Base-by-base conservation (phyloP, 1,140 invertebrate species). In the Rhynchophorus ferrugineus region DNA sequence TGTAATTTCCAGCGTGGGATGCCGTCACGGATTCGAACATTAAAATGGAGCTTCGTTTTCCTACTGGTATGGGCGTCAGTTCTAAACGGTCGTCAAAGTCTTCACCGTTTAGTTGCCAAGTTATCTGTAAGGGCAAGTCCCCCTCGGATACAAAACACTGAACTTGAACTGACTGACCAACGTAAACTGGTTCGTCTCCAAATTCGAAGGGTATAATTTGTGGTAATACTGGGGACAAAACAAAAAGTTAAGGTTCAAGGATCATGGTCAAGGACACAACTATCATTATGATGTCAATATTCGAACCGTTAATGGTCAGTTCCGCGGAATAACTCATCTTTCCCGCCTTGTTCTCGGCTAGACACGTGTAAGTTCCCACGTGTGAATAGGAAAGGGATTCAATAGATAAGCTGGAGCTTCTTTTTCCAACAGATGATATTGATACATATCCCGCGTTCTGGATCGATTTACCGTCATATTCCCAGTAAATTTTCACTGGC, bases 1-100 rank as follows among this genome's bases (percentile, higher is more conserved):
- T 81, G 58, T 83, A 85, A 60, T 76, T 76, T 13, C 79, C 77
- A 36, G 78, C 74, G 65, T 84, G 82, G 53, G 76, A 74, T 46
- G 82, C 81, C 63, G 77, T 78, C 3, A 85, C 82, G 6, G 82
- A 80, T 55, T 86, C 83, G 54, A 89, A 87, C 20, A 79, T 81
- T 53, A 89, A 51, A 44, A 65, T 54, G 2, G 65, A 68, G 6
- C 60, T 64, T 39, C 66, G 45, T 55, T 64, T 64, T 39, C 73
- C 73, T 19, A 69, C 54, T 44, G 62, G 60, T 3, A 76, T 74
- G 9, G 75, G 73, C 29, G 67, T 58, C 36, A 78, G 71, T 43
- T 71, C 74, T n/a, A 71, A 49, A 63, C 74, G 61, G 58, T 70
- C 58, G 68, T 73, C 57, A 67, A 70, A 44, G 41, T 63, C 54